Conservation (phyloP, 2,113 vertebrate genomes). For the Tamias sibiricus region DNA sequence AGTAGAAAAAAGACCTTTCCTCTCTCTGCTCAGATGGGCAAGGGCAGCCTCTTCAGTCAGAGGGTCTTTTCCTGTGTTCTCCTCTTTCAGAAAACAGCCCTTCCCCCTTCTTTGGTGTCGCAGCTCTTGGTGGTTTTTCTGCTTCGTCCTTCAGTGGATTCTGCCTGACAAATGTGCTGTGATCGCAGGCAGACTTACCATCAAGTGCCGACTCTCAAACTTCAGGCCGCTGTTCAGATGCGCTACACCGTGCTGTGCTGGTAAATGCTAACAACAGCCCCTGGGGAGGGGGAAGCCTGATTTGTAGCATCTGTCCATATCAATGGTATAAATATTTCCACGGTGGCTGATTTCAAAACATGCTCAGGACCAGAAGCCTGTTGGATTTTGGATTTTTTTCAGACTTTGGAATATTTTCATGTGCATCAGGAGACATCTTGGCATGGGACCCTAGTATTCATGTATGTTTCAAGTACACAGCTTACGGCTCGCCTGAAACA, state of each 20-base stretch:
- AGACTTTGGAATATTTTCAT: neutral
- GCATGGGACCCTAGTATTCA: neutral
- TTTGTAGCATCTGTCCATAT: neutral
- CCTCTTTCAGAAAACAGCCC: neutral
- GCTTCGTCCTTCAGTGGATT: neutral
- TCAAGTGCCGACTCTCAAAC: neutral
- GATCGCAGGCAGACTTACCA: neutral
- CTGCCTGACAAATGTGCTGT: neutral
- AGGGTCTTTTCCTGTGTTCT: conserved; percentile 30
- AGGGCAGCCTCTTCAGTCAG: neutral
- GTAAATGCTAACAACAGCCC: too few relatives aligned
- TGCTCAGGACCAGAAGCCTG: neutral
- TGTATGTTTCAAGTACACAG: neutral
- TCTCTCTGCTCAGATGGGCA: neutral
- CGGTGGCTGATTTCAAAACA: neutral
- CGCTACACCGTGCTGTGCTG: neutral
- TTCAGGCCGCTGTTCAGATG: neutral
- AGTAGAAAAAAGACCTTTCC: neutral
- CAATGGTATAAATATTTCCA: neutral
- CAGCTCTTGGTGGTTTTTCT: neutral
- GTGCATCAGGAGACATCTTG: neutral
- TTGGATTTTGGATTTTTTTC: neutral
- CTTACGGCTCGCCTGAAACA: too few relatives aligned
- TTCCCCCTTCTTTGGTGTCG: neutral
- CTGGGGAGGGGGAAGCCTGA: rapidly evolving